phyloP scores from a whole-genome alignment of 2,888 invertebrate genomes.

The Vesta saturnalis region DNA sequence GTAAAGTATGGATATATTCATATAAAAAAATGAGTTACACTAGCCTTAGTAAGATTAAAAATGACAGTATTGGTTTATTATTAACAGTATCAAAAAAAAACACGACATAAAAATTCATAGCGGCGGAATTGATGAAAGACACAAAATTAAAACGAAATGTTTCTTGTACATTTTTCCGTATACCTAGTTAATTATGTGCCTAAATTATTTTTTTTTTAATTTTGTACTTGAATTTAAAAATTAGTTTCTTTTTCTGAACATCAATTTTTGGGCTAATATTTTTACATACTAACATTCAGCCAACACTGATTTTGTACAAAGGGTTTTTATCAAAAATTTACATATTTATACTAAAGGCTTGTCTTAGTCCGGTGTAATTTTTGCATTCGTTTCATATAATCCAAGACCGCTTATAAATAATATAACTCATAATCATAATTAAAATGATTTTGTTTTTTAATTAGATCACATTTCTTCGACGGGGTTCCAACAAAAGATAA shows the following conservation, averaged over 20 bases:
- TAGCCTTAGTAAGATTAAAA: slow-evolving; percentile 21
- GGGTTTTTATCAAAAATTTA: slow-evolving; percentile 39
- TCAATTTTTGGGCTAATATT: slow-evolving; percentile 30
- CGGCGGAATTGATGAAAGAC: slow-evolving; percentile 12
- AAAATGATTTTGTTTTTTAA: not conserved
- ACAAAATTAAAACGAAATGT: slow-evolving; percentile 8
- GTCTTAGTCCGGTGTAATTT: slow-evolving; percentile 35
- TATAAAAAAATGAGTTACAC: slow-evolving; percentile 14
- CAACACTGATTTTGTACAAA: slow-evolving; percentile 52
- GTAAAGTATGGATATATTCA: slow-evolving; percentile 13
- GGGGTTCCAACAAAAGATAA: slow-evolving; percentile 29
- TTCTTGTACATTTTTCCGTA: slow-evolving; percentile 34
- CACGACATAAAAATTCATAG: slow-evolving; percentile 8
- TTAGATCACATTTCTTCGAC: slow-evolving; percentile 31
- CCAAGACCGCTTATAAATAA: slow-evolving; percentile 51
- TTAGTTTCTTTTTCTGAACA: slow-evolving; percentile 34
- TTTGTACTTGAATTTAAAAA: slow-evolving; percentile 34
- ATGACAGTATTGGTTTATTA: slow-evolving; percentile 9
- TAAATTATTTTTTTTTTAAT: slow-evolving; percentile 30
- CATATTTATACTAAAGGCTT: slow-evolving; percentile 44
- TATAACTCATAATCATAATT: not conserved
- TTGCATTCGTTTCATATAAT: slow-evolving; percentile 25
- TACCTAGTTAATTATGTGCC: slow-evolving; percentile 29
- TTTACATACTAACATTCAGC: slow-evolving; percentile 39
- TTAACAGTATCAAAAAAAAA: not conserved